A percentile compares a stretch with the other conserved stretches of the same genome.
Evolutionary conservation across 2,888 invertebrate genomes (phyloP).

Genomic region (Acanthosepion lycidas): DNA sequence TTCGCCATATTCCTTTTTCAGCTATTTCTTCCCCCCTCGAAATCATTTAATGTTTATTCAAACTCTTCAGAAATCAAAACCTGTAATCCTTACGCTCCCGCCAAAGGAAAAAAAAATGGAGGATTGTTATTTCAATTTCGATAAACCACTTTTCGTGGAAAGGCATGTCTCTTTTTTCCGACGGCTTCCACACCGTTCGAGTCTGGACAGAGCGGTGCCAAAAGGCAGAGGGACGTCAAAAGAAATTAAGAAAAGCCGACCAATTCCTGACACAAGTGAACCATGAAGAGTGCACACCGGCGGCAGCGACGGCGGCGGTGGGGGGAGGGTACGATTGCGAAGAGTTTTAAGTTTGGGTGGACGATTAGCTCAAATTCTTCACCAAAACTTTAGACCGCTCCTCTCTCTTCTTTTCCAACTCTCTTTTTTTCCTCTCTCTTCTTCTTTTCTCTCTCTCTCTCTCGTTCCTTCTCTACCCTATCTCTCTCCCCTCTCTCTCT

Average conservation of each 20-base stretch:
- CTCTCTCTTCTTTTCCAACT: background rate
- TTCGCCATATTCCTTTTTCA: background rate
- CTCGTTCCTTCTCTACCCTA: no score
- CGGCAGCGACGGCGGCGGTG: background rate
- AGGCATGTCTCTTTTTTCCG: background rate
- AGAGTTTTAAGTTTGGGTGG: no score
- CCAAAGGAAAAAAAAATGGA: background rate
- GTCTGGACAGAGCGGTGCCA: background rate
- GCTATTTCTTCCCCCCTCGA: background rate
- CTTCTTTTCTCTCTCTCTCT: background rate
- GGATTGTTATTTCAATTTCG: conserved; percentile 33
- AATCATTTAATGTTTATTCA: background rate
- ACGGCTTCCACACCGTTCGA: background rate
- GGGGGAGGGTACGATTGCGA: background rate
- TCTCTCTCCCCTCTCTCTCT: no score
- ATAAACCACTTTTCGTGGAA: background rate
- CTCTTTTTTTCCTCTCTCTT: background rate
- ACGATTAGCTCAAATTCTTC: background rate
- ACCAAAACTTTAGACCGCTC: background rate
- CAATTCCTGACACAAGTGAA: background rate
- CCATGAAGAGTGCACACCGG: conserved; percentile 8
- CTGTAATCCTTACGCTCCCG: background rate
- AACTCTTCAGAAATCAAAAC: conserved; percentile 18
- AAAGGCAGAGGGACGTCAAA: conserved; percentile 33
- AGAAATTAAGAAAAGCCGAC: background rate